Evolutionary conservation across 2,888 invertebrate genomes (phyloP), one percentile per base, ranked within the genome.

Genomic region (Falcaria lacertinaria): DNA sequence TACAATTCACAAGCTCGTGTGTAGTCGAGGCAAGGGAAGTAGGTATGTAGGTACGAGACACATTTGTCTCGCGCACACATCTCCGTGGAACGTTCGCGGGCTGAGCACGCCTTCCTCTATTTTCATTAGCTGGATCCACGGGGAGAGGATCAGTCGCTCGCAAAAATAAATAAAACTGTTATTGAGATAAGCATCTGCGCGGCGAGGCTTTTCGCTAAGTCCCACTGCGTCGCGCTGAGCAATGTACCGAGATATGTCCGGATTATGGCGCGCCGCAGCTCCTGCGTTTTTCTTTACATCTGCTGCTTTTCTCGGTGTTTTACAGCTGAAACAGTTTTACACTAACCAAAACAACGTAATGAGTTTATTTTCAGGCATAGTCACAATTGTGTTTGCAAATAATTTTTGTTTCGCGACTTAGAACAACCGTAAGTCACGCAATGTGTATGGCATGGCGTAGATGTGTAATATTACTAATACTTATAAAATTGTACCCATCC

Each of bases 161-260:
- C 82, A 87, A 87, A 88, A 88, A 89, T 88, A 89, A 88, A 88
- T 88, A 89, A 89, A 88, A 88, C 85, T 88, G 88, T 88, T 89
- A 88, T 88, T 88, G 88, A 83, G 89, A 87, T 87, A 88, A 88
- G 82, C 87, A 87, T 88, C 87, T 88, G 87, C 82, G 74, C 76
- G 69, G 74, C 72, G 74, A 76, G 86, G 86, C 84, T 86, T 86
- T 86, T 64, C 80, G 75, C 85, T 87, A 87, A 88, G 86, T 84
- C 87, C 85, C 82, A 77, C 76, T 78, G 85, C 83, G 86, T 84
- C 85, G 84, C 85, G 76, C 72, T 83, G 85, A 86, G 84, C 82
- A 82, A 83, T 85, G 86, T 86, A 79, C 82, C 77, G 75, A 86
- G 88, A 88, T 88, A 80, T 87, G 88, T 85, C 65, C 67, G 88